These are phyloP conservation scores for Aulostomus chinensis DNA, from an alignment of 2,797 vertebrate genomes.

Conservation along the genomic window DNA sequence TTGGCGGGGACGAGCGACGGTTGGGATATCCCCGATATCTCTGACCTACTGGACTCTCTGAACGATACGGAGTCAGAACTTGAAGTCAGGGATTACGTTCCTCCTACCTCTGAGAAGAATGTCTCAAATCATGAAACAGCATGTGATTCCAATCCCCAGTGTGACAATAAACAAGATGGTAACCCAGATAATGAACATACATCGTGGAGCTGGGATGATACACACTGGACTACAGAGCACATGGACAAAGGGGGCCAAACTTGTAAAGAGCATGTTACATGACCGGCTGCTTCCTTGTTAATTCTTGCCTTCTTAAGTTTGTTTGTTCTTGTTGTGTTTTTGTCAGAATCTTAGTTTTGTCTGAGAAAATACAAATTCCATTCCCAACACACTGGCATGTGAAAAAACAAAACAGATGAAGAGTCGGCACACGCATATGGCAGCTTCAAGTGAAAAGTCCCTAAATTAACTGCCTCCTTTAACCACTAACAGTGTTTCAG, in stretches of 20 bases:
- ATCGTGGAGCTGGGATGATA: conserved; percentile 78
- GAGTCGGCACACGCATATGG: conserved; percentile 26
- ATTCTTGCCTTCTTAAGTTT: conserved; percentile 19
- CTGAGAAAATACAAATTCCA: conserved; percentile 25
- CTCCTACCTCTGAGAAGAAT: conserved; percentile 2
- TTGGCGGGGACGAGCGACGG: conserved; percentile 42
- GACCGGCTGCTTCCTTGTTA: conserved; percentile 44
- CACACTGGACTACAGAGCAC: conserved; percentile 66
- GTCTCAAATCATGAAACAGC: background rate
- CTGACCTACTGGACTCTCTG: conserved; percentile 77
- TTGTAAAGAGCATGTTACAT: conserved; percentile 44
- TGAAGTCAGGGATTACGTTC: conserved; percentile 7
- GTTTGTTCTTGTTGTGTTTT: no score
- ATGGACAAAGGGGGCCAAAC: conserved; percentile 35
- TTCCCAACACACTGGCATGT: conserved; percentile 24
- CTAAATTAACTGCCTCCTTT: conserved; percentile 4
- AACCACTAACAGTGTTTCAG: background rate
- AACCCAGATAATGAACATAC: conserved; percentile 51
- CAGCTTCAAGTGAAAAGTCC: conserved; percentile 29
- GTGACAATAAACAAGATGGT: conserved; percentile 14
- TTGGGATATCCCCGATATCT: conserved; percentile 84
- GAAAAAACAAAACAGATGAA: no score
- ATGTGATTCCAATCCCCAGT: conserved; percentile 7
- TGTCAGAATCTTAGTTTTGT: conserved; percentile 12
- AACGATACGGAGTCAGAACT: conserved; percentile 46